A percentile compares a stretch with the other conserved stretches of the same genome.
phyloP scores from a whole-genome alignment of 2,888 invertebrate species.

The Nipponacmea schrenckii region DNA sequence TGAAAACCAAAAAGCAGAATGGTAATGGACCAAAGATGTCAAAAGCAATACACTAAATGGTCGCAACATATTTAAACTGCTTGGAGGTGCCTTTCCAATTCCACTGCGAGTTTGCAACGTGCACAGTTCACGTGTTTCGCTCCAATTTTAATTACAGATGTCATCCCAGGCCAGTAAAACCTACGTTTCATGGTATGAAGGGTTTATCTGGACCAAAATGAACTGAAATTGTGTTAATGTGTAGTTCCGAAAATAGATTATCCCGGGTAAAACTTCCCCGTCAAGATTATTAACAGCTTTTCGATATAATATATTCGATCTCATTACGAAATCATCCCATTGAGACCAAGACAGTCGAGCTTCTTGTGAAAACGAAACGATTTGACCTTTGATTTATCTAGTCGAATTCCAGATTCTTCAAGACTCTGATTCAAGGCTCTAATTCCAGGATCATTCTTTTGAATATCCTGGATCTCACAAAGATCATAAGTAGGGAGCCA shows the following conservation, averaged over 20 bases:
- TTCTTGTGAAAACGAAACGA: neutral
- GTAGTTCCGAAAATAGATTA: no score
- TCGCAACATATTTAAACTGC: neutral
- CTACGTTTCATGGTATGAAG: slow-evolving; percentile 6
- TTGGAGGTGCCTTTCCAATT: neutral
- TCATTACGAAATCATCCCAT: neutral
- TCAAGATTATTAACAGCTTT: neutral
- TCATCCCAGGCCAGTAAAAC: no score
- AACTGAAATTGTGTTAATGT: neutral
- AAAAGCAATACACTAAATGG: neutral
- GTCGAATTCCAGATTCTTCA: neutral
- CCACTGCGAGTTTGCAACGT: neutral
- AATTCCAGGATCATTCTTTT: neutral
- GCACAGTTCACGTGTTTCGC: slow-evolving; percentile 8
- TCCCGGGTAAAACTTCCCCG: neutral
- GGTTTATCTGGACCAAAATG: slow-evolving; percentile 17
- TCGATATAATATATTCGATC: neutral
- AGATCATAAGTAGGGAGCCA: neutral
- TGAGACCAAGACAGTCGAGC: neutral
- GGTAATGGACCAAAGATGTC: slow-evolving; percentile 2
- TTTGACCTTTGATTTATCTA: neutral
- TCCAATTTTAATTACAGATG: slow-evolving; percentile 16
- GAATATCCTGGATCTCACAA: neutral
- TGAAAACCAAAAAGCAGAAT: no score
- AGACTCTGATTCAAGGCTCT: neutral